Evolutionary conservation across 2,113 vertebrate species (phyloP).

Genomic region (Amphiprion percula): DNA sequence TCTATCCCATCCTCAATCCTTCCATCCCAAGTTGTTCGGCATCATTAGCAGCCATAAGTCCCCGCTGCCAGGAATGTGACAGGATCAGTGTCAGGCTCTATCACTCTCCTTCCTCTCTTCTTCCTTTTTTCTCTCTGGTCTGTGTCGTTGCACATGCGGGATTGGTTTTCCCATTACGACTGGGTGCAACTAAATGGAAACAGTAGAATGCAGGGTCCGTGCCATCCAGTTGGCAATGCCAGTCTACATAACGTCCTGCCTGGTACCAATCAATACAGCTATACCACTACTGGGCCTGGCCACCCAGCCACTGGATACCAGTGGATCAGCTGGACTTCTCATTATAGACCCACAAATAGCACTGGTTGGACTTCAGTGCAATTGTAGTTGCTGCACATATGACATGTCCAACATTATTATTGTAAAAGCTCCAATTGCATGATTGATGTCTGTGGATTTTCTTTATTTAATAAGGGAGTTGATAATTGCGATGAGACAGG

Average conservation of each 20-base stretch:
- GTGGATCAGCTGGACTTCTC: conserved; percentile 68
- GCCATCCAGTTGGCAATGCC: conserved; percentile 55
- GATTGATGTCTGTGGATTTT: conserved; percentile 67
- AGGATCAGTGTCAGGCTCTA: conserved; percentile 37
- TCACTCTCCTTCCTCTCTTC: conserved; percentile 28
- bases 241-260: conserved; percentile 36
- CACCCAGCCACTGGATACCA: conserved; percentile 58
- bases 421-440: conserved; percentile 60
- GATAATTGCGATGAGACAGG: conserved; percentile 60
- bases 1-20: conserved; percentile 32
- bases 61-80: conserved; percentile 56
- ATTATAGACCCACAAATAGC: conserved; percentile 65
- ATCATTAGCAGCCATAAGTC: conserved; percentile 47
- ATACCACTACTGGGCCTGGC: conserved; percentile 44
- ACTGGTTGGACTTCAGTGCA: conserved; percentile 46
- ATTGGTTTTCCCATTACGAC: conserved; percentile 64
- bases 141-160: conserved; percentile 28
- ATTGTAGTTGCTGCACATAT: conserved; percentile 27
- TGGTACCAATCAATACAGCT: conserved; percentile 62
- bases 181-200: conserved; percentile 62
- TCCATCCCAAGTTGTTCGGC: conserved; percentile 43
- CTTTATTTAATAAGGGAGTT: conserved; percentile 54
- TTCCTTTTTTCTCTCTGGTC: conserved; percentile 30
- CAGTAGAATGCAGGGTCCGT: conserved; percentile 33
- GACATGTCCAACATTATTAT: conserved; percentile 65